Percentiles rank a stretch among this genome's conserved stretches.
Conservation (phyloP, 2,113 vertebrate species). For the Choloepus hoffmanni region DNA sequence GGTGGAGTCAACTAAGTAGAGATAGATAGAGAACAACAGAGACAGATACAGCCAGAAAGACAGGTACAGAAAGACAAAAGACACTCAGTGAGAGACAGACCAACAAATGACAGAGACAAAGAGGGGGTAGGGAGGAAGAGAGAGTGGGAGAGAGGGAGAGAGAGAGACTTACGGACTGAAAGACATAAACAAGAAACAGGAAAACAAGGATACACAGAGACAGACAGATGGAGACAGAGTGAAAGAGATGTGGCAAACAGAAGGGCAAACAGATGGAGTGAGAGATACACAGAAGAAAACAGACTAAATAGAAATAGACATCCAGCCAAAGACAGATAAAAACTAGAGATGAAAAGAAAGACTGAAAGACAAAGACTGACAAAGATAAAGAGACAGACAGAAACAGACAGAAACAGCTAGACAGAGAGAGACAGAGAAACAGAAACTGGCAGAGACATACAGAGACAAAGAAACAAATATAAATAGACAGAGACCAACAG, state of each 20-base stretch:
- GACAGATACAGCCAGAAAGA: neutral
- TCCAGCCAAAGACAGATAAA: neutral
- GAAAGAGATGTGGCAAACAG: neutral
- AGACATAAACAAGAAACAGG: too few species aligned
- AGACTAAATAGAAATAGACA: too few species aligned
- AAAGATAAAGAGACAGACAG: neutral
- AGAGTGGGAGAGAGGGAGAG: neutral
- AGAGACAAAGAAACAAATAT: too few species aligned
- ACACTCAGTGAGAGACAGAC: neutral
- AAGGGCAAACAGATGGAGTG: neutral
- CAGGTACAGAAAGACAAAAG: neutral
- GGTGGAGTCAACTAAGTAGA: neutral
- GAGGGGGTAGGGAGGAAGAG: too few species aligned
- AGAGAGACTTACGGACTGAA: neutral
- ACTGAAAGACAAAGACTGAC: neutral
- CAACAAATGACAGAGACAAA: too few species aligned
- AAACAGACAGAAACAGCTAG: neutral
- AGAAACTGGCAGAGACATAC: neutral
- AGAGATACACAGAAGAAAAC: neutral
- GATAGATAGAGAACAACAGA: neutral
- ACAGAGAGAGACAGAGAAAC: neutral
- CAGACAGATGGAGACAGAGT: neutral
- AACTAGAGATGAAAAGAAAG: neutral
- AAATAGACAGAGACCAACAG: neutral
- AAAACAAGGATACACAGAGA: neutral